Evolutionary conservation across 2,797 vertebrate species (phyloP), one percentile per base, ranked within the genome.

Genomic region (Mormyrops attenuatus): DNA sequence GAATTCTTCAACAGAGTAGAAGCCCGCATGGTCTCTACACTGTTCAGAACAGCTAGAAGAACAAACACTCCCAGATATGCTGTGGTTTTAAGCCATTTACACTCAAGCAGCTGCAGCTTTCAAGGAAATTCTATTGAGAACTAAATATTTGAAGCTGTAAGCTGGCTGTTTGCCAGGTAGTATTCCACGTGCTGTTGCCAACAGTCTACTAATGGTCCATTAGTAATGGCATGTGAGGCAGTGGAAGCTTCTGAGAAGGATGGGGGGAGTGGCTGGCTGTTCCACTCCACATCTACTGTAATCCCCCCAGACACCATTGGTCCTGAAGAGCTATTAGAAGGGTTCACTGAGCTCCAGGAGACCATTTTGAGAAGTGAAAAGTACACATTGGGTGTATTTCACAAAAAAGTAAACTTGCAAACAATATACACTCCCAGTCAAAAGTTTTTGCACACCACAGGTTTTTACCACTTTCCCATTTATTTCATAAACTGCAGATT

Each of bases 71-170:
- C 38, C 53, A 66, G 87, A 63, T 66, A 41, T 9, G 15, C 13
- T 88, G 38, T 34, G 38, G 53, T 47, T 9, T 11, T 49, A 69
- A 88, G n/a, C 57, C 38, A 44, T 88, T 41, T 13, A 26, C 87
- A 47, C 87, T 69, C 22, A 49, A 38, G 57, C 57, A 60, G 60
- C 57, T 66, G 26, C 50, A 47, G 60, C 87, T 88, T 88, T 88
- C 87, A 66, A 66, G 60, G 87, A 66, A 88, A 88, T 66, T 66
- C 38, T 53, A 47, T 30, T 47, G 55, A 47, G 87, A 38, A 63
- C 47, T 69, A 88, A 69, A 88, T 26, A 66, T 88, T 88, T 88
- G 55, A 47, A 88, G 30, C 30, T 26, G 38, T 26, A 26, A 20
- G 9, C 87, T 88, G 87, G 87, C 87, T 66, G n/a, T 6, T 9